Evolutionary conservation across 2,888 invertebrate species (phyloP).

Genomic region (Cepaea hortensis): DNA sequence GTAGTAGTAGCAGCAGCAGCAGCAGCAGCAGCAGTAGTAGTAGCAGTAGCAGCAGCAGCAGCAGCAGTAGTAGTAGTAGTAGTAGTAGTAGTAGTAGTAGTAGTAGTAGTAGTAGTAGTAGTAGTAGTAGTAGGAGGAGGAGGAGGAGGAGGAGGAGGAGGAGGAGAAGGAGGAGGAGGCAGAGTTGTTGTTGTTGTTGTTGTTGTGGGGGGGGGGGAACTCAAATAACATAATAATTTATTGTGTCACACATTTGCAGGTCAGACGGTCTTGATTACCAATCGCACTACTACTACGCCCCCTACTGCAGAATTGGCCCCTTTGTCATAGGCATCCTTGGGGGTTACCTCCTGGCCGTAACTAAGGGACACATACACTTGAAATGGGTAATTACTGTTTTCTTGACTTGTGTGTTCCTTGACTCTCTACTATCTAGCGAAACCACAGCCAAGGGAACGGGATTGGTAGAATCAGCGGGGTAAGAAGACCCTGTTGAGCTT

Average conservation of each 20-base stretch:
- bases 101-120: not conserved
- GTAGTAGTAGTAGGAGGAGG: too few species aligned
- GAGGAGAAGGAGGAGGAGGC: too few species aligned
- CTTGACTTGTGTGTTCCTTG: too few species aligned
- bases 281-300: constrained; percentile 72
- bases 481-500: too few species aligned
- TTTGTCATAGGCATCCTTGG: constrained; percentile 76
- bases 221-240: not conserved
- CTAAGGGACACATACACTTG: constrained; percentile 61
- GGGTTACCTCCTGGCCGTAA: constrained; percentile 74
- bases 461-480: too few species aligned
- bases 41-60: not conserved
- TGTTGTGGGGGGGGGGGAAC: too few species aligned
- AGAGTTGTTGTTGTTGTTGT: too few species aligned
- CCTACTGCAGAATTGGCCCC: constrained; percentile 77
- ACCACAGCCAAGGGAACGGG: too few species aligned
- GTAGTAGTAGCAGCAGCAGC: not conserved
- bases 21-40: not conserved
- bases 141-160: too few species aligned
- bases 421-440: too few species aligned
- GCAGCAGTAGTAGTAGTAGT: not conserved
- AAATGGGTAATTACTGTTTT: constrained; percentile 56
- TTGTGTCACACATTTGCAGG: not conserved
- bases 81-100: constrained; percentile 25
- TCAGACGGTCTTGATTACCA: not conserved